Evolutionary conservation across 2,797 vertebrate species (phyloP), one percentile per base, ranked within the genome.

Genomic region (Diceros bicornis): DNA sequence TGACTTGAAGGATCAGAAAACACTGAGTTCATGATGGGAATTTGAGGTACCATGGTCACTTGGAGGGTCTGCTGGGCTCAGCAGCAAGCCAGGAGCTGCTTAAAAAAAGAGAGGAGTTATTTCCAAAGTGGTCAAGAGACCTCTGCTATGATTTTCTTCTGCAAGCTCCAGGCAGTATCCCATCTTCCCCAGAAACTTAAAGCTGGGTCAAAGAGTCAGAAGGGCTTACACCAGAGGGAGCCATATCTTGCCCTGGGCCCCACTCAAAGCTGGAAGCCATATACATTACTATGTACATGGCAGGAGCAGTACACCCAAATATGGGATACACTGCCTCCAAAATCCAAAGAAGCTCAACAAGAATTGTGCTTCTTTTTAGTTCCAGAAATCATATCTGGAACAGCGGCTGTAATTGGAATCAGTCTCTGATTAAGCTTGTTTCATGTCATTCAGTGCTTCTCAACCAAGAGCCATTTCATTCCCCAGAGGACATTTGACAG

Each of bases 231-330:
- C 25, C n/a, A 62, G 27, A 57, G n/a, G 52, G 75, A 23, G 14
- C 50, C 9, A 0, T 2, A 21, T 23, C 57, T 85, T 61, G 47
- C 61, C 34, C 29, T 29, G 4, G 61, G 25, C 4, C 7, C 4
- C 21, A 25, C 17, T 52, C 0, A 14, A 23, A 52, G 20, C 55
- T 78, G 29, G 29, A 13, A 50, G 41, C 41, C 32, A 37, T 29
- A 2, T 7, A 2, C 0, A 2, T 25, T 34, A 34, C 34, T 79
- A 6, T 11, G 25, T 13, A 34, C 4, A 0, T 17, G 75, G 20
- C n/a, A 34, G 13, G 50, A 47, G 34, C 7, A 0, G 16, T 2
- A 17, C 10, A 16, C 2, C 10, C 34, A 12, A 13, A 6, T 13
- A 16, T 37, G 18, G 23, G 5, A 9, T 7, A 12, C 16, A 6